Evolutionary conservation across 2,888 invertebrate genomes (phyloP).

Genomic region (Agrenia bidenticulata): DNA sequence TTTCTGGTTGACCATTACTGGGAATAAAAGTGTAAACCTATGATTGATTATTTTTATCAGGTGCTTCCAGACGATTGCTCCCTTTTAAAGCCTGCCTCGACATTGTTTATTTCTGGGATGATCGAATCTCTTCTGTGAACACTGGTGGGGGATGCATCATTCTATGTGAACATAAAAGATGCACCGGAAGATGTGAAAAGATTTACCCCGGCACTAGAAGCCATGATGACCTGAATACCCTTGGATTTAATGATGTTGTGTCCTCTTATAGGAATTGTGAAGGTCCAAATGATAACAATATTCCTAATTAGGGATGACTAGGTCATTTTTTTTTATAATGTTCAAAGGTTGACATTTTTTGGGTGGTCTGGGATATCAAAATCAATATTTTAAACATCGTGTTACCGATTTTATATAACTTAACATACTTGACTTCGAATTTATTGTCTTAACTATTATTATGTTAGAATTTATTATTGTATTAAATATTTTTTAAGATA

Average conservation of each 20-base stretch:
- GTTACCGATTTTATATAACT: too few relatives aligned
- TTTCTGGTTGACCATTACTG: too few relatives aligned
- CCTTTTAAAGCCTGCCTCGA: slow-evolving; percentile 26
- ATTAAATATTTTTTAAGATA: too few relatives aligned
- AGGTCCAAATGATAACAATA: slow-evolving; percentile 1
- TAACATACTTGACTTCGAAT: too few relatives aligned
- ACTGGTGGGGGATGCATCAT: slow-evolving; percentile 23
- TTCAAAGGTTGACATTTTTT: too few relatives aligned
- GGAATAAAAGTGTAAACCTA: too few relatives aligned
- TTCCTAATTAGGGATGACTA: slow-evolving; percentile 1
- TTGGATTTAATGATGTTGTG: slow-evolving; percentile 22
- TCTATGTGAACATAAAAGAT: slow-evolving; percentile 25
- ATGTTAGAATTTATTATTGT: too few relatives aligned
- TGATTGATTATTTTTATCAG: too few relatives aligned
- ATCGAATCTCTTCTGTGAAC: slow-evolving; percentile 22
- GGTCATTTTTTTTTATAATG: too few relatives aligned
- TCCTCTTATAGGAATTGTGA: slow-evolving; percentile 23
- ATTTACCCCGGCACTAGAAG: slow-evolving; percentile 20
- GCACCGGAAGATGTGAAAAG: slow-evolving; percentile 21
- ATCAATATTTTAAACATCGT: too few relatives aligned
- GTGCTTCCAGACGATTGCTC: slow-evolving; percentile 14
- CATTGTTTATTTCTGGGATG: slow-evolving; percentile 13
- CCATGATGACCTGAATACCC: slow-evolving; percentile 13
- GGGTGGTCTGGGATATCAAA: too few relatives aligned
- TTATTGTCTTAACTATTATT: too few relatives aligned